phyloP scores from a whole-genome alignment of 2,888 invertebrate species.

The Idaea aversata region DNA sequence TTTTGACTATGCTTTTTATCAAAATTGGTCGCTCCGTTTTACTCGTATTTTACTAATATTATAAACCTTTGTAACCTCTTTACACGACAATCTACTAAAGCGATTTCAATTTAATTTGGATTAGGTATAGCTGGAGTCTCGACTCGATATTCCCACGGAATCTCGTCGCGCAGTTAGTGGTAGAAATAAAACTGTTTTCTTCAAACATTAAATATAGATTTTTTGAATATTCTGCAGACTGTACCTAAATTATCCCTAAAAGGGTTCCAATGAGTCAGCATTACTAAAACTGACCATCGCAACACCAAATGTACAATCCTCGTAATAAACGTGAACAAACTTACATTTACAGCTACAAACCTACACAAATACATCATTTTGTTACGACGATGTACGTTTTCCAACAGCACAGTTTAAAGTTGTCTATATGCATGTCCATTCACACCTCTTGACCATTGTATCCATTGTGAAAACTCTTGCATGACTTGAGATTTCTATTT shows the following conservation, averaged over 20 bases:
- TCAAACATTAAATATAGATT: neutral
- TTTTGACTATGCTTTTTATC: no score
- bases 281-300: slow-evolving; percentile 29
- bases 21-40: no score
- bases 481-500: slow-evolving; percentile 37
- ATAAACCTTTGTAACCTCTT: no score
- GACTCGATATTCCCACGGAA: no score
- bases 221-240: slow-evolving; percentile 21
- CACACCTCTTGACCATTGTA: slow-evolving; percentile 36
- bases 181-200: no score
- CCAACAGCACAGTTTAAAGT: slow-evolving; percentile 9
- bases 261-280: slow-evolving; percentile 43
- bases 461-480: slow-evolving; percentile 26
- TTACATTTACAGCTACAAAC: neutral
- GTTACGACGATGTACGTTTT: neutral
- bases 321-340: slow-evolving; percentile 6
- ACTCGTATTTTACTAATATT: no score
- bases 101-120: no score
- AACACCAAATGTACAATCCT: slow-evolving; percentile 19
- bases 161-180: no score
- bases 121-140: no score
- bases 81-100: no score
- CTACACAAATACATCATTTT: neutral
- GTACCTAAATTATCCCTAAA: slow-evolving; percentile 31
- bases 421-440: slow-evolving; percentile 31